Evolutionary conservation across 1,140 invertebrate species (phyloP), one percentile per base, ranked within the genome.

Genomic region (Condylostylus longicornis): DNA sequence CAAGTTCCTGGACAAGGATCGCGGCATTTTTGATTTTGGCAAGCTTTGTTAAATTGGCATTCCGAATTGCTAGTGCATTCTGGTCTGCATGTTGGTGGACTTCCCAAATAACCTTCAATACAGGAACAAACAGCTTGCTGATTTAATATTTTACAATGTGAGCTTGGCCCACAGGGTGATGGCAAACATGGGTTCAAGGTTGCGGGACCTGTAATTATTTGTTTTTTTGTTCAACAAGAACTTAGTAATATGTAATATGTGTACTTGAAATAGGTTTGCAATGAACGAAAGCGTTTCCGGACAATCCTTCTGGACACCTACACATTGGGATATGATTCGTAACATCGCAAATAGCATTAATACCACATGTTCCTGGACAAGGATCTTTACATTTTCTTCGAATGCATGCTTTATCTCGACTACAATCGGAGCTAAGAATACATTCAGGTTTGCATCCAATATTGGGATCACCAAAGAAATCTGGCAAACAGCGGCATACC

Each of bases 241-340:
- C 76, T 74, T 40, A 42, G n/a, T n/a, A n/a, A n/a, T n/a, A n/a
- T n/a, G n/a, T n/a, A n/a, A n/a, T n/a, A 18, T 31, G 10, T 18
- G 46, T 61, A 68, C 68, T 60, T 65, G 51, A 55, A 21, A 65
- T 47, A 22, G 45, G 37, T 25, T 52, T 61, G 49, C 79, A 81
- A 40, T 67, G 51, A 17, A 73, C 62, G 45, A 77, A 77, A 20
- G 78, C 70, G 54, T 74, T 74, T 45, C 74, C 73, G 35, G 64
- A 62, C 48, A 66, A 68, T 44, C 69, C 67, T 45, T 66, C 52
- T n/a, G 71, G 67, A 58, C 79, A 83, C 42, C 65, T 71, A 46
- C 79, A 82, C 62, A 74, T 72, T 8, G 78, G 74, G 22, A 74
- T 63, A 46, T 81, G 75, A 52, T 77, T 78, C 22, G 74, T 68